Evolutionary conservation across 2,797 vertebrate species (phyloP), one percentile per base, ranked within the genome.

Genomic region (Sphenopsis melanotis): DNA sequence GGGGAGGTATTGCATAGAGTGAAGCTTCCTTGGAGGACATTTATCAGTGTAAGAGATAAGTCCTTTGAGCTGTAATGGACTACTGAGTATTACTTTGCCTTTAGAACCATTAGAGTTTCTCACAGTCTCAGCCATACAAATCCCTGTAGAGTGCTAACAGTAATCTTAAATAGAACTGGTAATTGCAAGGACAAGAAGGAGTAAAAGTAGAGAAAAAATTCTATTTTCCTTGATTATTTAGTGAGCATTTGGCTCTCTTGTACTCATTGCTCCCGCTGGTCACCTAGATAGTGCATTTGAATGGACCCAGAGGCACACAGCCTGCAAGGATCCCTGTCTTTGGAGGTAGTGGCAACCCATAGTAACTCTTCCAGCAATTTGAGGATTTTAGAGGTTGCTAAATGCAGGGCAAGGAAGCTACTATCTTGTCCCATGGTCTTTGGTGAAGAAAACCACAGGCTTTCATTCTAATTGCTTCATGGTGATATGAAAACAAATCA

Each of bases 101-200:
- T 92, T 53, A 81, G 57, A 89, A 37, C 21, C 41, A 32, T 91
- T 94, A 47, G 3, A 23, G 42, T 91, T 93, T 78, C 46, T 93
- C 61, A 47, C 13, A n/a, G 14, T 49, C 47, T 52, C n/a, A 72
- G 34, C 29, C 44, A 21, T 49, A 63, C 44, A 85, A 95, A 87
- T 87, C 81, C 53, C 84, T 75, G 21, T 27, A 24, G 64, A 71
- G n/a, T 74, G 49, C 68, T 95, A 89, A 71, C 11, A 24, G 57
- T 89, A 70, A 70, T 89, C 74, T 93, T 92, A 93, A 92, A 77
- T 71, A 47, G 46, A 75, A 20, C 57, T 65, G n/a, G 56, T 89
- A 95, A 95, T 69, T 94, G 44, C 53, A 72, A 89, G 55, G 76
- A 78, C 41, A 85, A 84, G 37, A 89, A 77, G 26, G 20, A 87